Base-by-base conservation (phyloP, 2,113 vertebrate genomes). In the Oriolus oriolus region DNA sequence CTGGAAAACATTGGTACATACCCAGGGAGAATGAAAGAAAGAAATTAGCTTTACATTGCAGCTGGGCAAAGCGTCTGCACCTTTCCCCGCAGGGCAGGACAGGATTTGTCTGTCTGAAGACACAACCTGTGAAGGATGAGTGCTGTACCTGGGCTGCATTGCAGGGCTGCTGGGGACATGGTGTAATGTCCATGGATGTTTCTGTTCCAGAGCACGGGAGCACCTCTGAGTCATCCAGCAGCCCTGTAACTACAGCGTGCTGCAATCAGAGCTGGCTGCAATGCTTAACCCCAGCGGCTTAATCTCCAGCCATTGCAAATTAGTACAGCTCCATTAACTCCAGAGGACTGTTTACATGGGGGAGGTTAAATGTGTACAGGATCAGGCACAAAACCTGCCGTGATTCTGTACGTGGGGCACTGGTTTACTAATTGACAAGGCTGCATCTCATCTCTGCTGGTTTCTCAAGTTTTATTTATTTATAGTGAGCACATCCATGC, bases 291-390 rank as follows among this genome's bases (percentile, higher is more conserved):
- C 93, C 31, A 1, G n/a, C 1, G 1, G 87, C 74, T 71, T 87
- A 44, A 93, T 85, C 92, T 77, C 61, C 85, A 91, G 88, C 87
- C 88, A 73, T 0, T 61, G 85, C 85, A 66, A 94, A 97, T 95
- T 90, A 96, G 88, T 24, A 73, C 63, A 93, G 96, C 85, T 63
- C 83, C 94, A 88, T 93, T 92, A 90, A 86, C 88, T 83, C 73
- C 71, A 30, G 75, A 61, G 79, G 79, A 42, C 88, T 92, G 0
- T 85, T 94, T 90, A 88, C 85, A 74, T 37, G 71, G 66, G 75
- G 50, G 59, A 90, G 75, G 85, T 90, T 76, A 83, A 80, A 88
- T 57, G 61, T 7, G 17, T 19, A 61, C 37, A 13, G 88, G 45
- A 92, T 35, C 83, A 50, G 68, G 75, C 82, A 73, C 59, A 85